Base-by-base conservation (phyloP, 2,888 invertebrate species). In the Byasa hedistus region DNA sequence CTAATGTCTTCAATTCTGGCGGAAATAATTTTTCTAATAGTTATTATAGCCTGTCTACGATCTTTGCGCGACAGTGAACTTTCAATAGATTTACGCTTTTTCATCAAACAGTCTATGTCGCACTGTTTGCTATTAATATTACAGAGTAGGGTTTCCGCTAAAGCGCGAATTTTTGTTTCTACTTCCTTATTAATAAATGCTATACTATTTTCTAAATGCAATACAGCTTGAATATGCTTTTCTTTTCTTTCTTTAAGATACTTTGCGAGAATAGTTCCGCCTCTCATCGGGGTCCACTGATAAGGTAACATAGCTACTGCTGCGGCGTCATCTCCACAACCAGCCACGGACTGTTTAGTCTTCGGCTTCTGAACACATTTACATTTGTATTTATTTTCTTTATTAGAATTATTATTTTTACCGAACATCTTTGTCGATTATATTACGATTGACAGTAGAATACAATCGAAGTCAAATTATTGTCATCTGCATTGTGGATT, bases 291-390 rank as follows among this genome's bases (percentile, higher is more conserved):
- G 5, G 73, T 69, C 87, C 85, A 88, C 5, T 82, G 69, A 8
- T 84, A 79, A 3, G 90, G 90, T 51, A 91, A 72, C 0, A 80
- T 69, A 1, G 85, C 83, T 2, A 88, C 87, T 2, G 85, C 89
- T 39, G 80, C 80, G 7, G 74, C 69, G 68, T 91, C 89, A 24
- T 84, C 79, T 3, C 80, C 71, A 70, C 84, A 86, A 8, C 83
- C 82, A 2, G 80, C 81, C 2, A 79, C 72, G 2, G 73, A 61
- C 59, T 75, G 74, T 5, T 69, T 52, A 7, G 65, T 39, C 44
- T 68, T 69, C 19, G 60, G 44, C 32, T 67, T 62, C 27, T 65
- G 62, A 12, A 59, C 64, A 24, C 70, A 72, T 21, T 51, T 52
- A 55, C 66, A 60, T 32, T 55, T 55, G 54, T 21, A 48, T 48